These are phyloP conservation scores for Nomada ferruginata DNA, from an alignment of 2,888 invertebrate genomes.

Conservation along the genomic window DNA sequence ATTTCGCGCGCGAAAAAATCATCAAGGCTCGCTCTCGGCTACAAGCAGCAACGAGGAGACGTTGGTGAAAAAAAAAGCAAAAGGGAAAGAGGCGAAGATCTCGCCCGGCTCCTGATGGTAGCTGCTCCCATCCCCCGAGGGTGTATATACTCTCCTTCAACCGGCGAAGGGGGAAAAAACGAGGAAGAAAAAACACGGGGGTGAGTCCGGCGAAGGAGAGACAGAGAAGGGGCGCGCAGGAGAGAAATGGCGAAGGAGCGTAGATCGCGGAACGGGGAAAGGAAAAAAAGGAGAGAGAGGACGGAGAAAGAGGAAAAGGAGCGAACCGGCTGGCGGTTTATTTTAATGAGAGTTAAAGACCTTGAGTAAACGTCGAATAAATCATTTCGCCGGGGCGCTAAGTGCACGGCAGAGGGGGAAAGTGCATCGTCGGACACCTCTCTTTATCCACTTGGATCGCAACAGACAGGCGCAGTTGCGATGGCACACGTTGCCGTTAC, in stretches of 20 bases:
- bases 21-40: slow-evolving; percentile 29
- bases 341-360: slow-evolving; percentile 83
- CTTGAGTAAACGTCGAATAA: slow-evolving; percentile 83
- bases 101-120: slow-evolving; percentile 35
- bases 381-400: slow-evolving; percentile 78
- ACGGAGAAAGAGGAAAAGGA: slow-evolving; percentile 33
- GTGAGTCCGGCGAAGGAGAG: neutral
- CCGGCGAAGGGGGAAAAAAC: slow-evolving; percentile 27
- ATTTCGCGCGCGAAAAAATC: neutral
- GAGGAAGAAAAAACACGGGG: slow-evolving; percentile 11
- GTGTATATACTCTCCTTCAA: slow-evolving; percentile 5
- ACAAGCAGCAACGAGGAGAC: neutral
- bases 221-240: neutral
- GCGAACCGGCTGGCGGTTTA: slow-evolving; percentile 73
- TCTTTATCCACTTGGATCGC: slow-evolving; percentile 59
- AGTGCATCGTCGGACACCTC: slow-evolving; percentile 59
- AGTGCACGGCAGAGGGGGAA: slow-evolving; percentile 62
- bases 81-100: slow-evolving; percentile 37
- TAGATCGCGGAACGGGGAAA: neutral
- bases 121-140: slow-evolving; percentile 35
- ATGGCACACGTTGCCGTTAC: slow-evolving; percentile 32
- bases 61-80: neutral
- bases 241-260: neutral
- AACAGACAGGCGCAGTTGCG: slow-evolving; percentile 37
- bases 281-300: neutral